Base-by-base conservation (phyloP, 2,797 vertebrate species). In the Parauchenoglanis ngamensis region DNA sequence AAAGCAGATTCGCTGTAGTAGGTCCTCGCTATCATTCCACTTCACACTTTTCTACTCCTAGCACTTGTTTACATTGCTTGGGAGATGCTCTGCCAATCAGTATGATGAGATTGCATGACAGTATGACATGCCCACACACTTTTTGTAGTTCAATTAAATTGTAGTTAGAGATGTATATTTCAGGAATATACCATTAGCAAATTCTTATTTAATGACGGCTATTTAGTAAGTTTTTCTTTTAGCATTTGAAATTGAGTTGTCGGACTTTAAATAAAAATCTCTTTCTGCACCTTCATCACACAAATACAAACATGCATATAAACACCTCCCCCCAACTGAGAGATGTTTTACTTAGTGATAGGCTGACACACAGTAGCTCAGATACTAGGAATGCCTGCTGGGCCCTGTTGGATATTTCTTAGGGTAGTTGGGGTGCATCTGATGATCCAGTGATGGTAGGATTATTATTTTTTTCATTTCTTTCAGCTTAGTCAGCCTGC, bases 391-490 rank as follows among this genome's bases (percentile, higher is more conserved):
- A 40, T 83, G 68, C 19, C 52, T 83, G 44, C 31, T 81, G 56
- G 68, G 82, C 46, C 8, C 28, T 54, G 54, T 10, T 84, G 21
- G 61, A 80, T 77, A 81, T 67, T 79, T 88, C 73, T 87, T 25
- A 25, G 52, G 68, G 85, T 57, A 54, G 61, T 35, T 75, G 35
- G n/a, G 77, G 40, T 61, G 21, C 82, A 70, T 46, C 84, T 77
- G 63, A 79, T 59, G 19, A 88, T 65, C 12, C 25, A 70, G 73
- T 72, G 85, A 79, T 83, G 83, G 85, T 88, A 92, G 91, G 87
- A 61, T 73, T 88, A 93, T 90, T 93, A 93, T 93, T 93, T 91
- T 94, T 93, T 92, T 89, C 90, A 68, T 80, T 94, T 92, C 94
- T 93, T 92, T 90, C 91, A 72, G 89, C 88, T 90, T 93, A 91